Evolutionary conservation across 2,113 vertebrate species (phyloP), one percentile per base, ranked within the genome.

Genomic region (Misgurnus mizolepis): DNA sequence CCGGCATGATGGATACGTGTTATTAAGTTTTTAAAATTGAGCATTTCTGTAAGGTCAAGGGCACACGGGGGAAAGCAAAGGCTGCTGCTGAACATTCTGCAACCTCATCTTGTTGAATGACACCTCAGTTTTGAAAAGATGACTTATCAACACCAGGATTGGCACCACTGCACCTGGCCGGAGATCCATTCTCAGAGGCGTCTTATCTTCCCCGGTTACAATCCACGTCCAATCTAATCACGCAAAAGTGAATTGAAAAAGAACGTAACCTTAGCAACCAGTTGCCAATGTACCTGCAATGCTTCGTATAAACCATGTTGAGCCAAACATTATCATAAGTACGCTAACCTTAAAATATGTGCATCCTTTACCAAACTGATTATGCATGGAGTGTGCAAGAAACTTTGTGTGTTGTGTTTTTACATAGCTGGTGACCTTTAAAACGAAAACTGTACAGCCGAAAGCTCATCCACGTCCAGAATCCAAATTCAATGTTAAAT

Each of bases 211-310:
- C 66, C 58, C 70, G 70, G 79, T 78, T 55, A 83, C 79, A 74
- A 78, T 80, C 76, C 80, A 82, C 82, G 70, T 84, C 82, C 78
- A 73, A 79, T 85, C 69, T 85, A 85, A 86, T 80, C 79, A 34
- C 27, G 74, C 22, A 39, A 73, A 86, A 83, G 83, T 68, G 61
- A 80, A 80, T 50, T 73, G 64, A 85, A 85, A 82, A 53, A 78
- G 65, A 80, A 62, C 72, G 85, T 86, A 83, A 85, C 85, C 86
- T 71, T 83, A 81, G 86, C 82, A 88, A 88, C 87, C 80, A 50
- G 68, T 70, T 81, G 45, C 62, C 69, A 68, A 67, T 58, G 49
- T 76, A 65, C 78, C 43, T 45, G 40, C 60, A 69, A 66, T 34
- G 66, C 67, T 56, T 79, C 40, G 49, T 60, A 7, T 5, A 15